Conservation (phyloP, 2,888 invertebrate species). For the Spodoptera picta region DNA sequence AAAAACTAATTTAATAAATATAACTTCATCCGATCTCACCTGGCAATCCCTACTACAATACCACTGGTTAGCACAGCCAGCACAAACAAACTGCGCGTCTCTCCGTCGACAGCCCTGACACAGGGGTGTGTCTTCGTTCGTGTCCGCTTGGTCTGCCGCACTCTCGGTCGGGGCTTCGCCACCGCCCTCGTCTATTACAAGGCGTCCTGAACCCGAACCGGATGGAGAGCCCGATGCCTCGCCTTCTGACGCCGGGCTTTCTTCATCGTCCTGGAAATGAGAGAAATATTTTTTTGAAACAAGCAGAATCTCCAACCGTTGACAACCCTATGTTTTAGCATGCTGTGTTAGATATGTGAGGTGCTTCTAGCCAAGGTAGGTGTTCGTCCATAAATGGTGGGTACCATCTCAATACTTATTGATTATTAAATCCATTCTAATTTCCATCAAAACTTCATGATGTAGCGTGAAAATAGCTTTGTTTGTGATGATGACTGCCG, state of each 20-base stretch:
- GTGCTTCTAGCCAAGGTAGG: too few species aligned
- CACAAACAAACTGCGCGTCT: constrained; percentile 95
- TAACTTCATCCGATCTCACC: constrained; percentile 82
- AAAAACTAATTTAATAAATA: too few species aligned
- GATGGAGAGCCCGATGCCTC: constrained; percentile 70
- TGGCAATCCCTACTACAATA: constrained; percentile 98
- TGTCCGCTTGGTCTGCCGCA: constrained; percentile 69
- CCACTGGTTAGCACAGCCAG: constrained; percentile 97
- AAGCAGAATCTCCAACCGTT: too few species aligned
- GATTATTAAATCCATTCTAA: too few species aligned
- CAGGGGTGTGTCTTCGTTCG: constrained; percentile 89
- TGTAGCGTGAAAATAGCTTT: too few species aligned
- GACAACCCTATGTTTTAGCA: too few species aligned
- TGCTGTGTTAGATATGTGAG: too few species aligned
- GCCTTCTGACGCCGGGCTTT: constrained; percentile 88
- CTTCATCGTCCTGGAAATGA: constrained; percentile 88
- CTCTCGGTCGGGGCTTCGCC: constrained; percentile 60
- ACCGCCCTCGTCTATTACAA: constrained; percentile 74
- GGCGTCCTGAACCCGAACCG: constrained; percentile 70
- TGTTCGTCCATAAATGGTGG: too few species aligned
- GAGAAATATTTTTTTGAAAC: too few species aligned
- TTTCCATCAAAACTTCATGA: too few species aligned
- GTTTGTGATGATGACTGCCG: too few species aligned
- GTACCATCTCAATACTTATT: too few species aligned
- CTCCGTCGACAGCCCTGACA: constrained; percentile 96